Base-by-base conservation (phyloP, 2,888 invertebrate genomes). In the Blera fallax region DNA sequence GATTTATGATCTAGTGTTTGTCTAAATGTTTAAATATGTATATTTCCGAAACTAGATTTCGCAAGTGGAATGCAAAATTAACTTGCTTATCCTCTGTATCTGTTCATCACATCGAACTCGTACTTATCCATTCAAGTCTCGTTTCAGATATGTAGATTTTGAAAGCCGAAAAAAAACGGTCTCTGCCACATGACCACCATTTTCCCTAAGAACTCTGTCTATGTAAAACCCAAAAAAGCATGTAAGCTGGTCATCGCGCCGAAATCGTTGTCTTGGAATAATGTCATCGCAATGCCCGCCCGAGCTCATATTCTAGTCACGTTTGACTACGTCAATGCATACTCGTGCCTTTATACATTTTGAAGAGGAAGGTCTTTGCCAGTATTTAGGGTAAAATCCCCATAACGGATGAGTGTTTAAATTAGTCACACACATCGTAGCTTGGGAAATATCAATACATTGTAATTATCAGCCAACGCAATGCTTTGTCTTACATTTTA, bases 301-400 rank as follows among this genome's bases (percentile, higher is more conserved):
- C 43, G 3, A 56, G 8, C 65, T 18, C 34, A 48, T 40, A 78
- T 76, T 78, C 78, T 48, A 48, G 78, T 78, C 83, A 83, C 83
- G 83, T 83, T 64, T 56, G 18, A 56, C 62, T 43, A 78, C 73
- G 83, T 83, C 83, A 73, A 83, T 78, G 45, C 18, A n/a, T 29
- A n/a, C 62, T 45, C 1, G 45, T 16, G 14, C n/a, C n/a, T 62
- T 62, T 5, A 27, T 14, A 48, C 24, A 52, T 37, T 67, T 52
- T 54, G 29, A 10, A 27, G 21, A 48, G 48, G 67, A 48, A 58
- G 48, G 65, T 56, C 50, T 60, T 64, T 7, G 54, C 8, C 43
- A 48, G 45, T 67, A 83, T 83, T 78, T 78, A 56, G 83, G 83
- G 29, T 83, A 69, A 78, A 56, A 67, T 73, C 37, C 37, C 52